Conservation (phyloP, 2,888 invertebrate species). For the Thymelicus acteon region DNA sequence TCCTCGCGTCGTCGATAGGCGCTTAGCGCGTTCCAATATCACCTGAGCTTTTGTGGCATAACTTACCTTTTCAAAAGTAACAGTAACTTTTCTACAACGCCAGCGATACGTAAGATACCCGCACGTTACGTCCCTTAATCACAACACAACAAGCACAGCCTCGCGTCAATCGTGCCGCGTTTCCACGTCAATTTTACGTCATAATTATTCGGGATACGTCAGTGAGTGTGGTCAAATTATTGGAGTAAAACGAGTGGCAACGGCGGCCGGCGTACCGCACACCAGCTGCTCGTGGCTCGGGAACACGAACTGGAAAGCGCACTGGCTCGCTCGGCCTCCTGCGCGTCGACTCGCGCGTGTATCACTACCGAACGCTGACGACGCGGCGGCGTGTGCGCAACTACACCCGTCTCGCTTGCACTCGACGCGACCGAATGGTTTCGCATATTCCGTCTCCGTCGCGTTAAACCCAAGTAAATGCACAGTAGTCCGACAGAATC, state of each 20-base stretch:
- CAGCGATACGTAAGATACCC: constrained; percentile 61
- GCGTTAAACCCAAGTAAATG: constrained; percentile 59
- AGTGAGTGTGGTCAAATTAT: constrained; percentile 57
- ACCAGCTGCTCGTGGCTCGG: constrained; percentile 75
- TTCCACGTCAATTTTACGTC: constrained; percentile 66
- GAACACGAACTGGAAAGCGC: constrained; percentile 78
- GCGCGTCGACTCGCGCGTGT: constrained; percentile 64
- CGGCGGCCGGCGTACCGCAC: constrained; percentile 67
- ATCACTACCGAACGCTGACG: constrained; percentile 64
- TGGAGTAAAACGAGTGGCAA: constrained; percentile 73
- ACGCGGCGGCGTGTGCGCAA: constrained; percentile 76
- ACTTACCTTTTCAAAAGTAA: constrained; percentile 83
- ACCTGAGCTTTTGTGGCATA: constrained; percentile 79
- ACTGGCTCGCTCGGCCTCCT: constrained; percentile 69
- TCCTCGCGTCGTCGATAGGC: constrained; percentile 80
- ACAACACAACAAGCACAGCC: constrained; percentile 69
- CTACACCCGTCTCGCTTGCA: constrained; percentile 56
- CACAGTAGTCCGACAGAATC: constrained; percentile 76
- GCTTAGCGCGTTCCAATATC: constrained; percentile 78
- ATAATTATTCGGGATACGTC: constrained; percentile 62
- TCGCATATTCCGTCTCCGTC: constrained; percentile 49
- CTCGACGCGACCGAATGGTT: constrained; percentile 37
- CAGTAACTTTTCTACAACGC: constrained; percentile 71
- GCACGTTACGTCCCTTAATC: constrained; percentile 60
- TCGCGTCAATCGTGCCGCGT: constrained; percentile 59